Percentiles rank a stretch among this genome's conserved stretches.
Conservation (phyloP, 2,888 invertebrate genomes). For the Lasioglossum zephyrum region DNA sequence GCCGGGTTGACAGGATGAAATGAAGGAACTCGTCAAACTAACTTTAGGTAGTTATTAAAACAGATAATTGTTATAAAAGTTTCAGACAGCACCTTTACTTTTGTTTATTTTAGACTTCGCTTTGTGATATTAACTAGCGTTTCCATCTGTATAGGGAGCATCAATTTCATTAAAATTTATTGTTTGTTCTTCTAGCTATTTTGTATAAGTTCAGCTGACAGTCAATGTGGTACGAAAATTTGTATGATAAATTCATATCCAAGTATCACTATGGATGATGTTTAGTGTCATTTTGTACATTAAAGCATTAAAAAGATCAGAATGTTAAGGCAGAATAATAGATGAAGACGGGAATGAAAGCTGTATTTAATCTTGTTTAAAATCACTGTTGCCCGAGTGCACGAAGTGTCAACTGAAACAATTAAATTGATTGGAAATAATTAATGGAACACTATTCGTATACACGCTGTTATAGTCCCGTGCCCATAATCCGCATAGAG, state of each 20-base stretch:
- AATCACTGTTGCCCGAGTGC: not conserved
- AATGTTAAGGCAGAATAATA: not conserved
- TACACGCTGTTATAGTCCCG: not conserved
- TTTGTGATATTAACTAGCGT: not conserved
- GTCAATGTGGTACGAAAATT: not conserved
- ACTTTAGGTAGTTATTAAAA: too few relatives aligned
- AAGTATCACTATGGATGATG: not conserved
- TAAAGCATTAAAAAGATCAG: not conserved
- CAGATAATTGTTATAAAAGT: not conserved
- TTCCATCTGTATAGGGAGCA: not conserved
- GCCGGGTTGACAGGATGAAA: not conserved
- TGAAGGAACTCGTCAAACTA: too few relatives aligned
- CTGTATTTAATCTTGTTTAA: not conserved
- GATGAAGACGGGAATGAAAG: not conserved
- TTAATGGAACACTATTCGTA: not conserved
- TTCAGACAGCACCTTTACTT: not conserved
- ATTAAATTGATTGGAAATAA: conserved; percentile 15
- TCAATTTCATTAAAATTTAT: not conserved
- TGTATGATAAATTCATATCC: not conserved
- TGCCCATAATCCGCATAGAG: not conserved
- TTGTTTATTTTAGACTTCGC: not conserved
- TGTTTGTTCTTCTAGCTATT: too few relatives aligned
- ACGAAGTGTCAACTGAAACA: not conserved
- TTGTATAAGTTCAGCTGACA: too few relatives aligned
- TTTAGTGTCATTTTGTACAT: not conserved